phyloP scores from a whole-genome alignment of 2,113 vertebrate species.

The Notarius lentiginosus region DNA sequence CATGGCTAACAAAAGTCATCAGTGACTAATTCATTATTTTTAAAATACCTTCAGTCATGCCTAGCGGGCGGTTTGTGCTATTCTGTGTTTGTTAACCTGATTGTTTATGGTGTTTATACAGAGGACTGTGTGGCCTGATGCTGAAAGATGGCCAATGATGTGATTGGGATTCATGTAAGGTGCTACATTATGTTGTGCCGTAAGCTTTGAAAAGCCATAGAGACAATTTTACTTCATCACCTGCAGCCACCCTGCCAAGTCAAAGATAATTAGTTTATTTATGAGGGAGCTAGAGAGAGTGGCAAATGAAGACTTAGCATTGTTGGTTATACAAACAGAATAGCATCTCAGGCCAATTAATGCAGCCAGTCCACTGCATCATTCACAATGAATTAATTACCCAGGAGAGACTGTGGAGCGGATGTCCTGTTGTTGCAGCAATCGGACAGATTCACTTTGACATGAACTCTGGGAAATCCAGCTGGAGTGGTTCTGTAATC shows the following conservation, averaged over 20 bases:
- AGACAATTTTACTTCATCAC: constrained; percentile 47
- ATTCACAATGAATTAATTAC: constrained; percentile 62
- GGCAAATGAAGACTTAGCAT: constrained; percentile 67
- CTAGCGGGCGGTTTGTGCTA: neutral
- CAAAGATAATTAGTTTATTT: constrained; percentile 71
- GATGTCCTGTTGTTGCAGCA: constrained; percentile 19
- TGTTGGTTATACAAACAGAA: constrained; percentile 66
- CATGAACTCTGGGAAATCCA: constrained; percentile 31
- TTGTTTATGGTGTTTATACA: constrained; percentile 67
- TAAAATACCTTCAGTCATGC: neutral
- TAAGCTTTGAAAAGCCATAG: constrained; percentile 42
- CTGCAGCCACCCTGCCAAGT: constrained; percentile 43
- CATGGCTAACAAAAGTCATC: neutral
- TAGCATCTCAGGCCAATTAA: constrained; percentile 62
- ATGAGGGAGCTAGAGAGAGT: constrained; percentile 54
- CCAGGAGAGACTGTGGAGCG: constrained; percentile 37
- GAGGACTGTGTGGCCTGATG: constrained; percentile 58
- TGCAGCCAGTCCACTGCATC: constrained; percentile 40
- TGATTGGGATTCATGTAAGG: constrained; percentile 68
- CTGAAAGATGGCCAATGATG: constrained; percentile 52
- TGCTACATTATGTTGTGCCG: constrained; percentile 24
- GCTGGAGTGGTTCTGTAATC: neutral
- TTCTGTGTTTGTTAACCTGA: constrained; percentile 32
- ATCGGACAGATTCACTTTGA: constrained; percentile 22
- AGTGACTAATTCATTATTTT: constrained; percentile 11